Evolutionary conservation across 2,113 vertebrate genomes (phyloP), one percentile per base, ranked within the genome.

Genomic region (Eurypyga helias): DNA sequence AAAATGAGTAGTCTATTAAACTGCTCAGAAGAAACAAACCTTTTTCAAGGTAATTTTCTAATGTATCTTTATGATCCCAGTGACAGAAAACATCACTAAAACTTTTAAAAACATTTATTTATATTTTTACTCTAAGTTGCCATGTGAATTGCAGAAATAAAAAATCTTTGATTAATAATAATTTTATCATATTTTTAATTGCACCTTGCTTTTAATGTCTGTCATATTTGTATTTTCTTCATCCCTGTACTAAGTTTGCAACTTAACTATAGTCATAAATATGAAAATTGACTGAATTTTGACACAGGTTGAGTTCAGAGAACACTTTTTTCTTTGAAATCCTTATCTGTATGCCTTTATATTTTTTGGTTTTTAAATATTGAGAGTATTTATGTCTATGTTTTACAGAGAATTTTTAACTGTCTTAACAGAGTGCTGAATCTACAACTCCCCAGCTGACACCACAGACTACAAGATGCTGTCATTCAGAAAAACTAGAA

Each of bases 341-440:
- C 16, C 20, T 1, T 61, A 76, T 82, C 57, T 87, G 9, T 25
- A 6, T 83, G 20, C 79, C 48, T 87, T 77, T 83, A 51, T 77
- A 67, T 29, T 23, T 70, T 71, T 13, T 20, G 2, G 4, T 3
- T 0, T 6, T 62, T 87, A 92, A 93, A 66, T 95, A 77, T 58
- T 49, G 38, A 88, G 54, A 93, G 51, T 76, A 93, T 89, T 89
- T 89, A 12, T 62, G 10, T 31, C 11, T 33, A 12, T 75, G 64
- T 89, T 96, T 98, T 96, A 49, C 38, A 52, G 58, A 51, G 71
- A 94, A 76, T 96, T 96, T 83, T 90, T 93, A 94, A 90, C 36
- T 41, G 41, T 86, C 73, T 91, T 91, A 72, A 94, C 17, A 17
- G 52, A 62, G 80, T 90, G 60, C 26, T 92, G n/a, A 61, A 96